Conservation (phyloP, 2,797 vertebrate genomes). For the Schizopygopsis pylzovi region DNA sequence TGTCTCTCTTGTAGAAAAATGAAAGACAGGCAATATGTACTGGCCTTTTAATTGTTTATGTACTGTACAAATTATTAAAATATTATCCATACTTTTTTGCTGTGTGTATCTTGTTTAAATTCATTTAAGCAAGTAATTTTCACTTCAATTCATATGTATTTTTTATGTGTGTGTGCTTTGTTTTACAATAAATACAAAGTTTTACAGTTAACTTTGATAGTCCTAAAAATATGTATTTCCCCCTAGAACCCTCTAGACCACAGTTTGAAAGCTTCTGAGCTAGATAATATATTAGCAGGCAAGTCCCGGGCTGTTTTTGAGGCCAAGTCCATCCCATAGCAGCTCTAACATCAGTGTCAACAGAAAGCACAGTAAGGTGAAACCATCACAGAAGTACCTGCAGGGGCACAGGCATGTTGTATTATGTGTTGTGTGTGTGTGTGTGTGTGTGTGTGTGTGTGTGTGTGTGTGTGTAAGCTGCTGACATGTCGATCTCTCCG, state of each 20-base stretch:
- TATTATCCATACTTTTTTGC: neutral
- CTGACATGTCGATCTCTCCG: constrained; percentile 4
- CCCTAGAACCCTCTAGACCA: neutral
- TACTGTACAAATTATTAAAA: too few species aligned
- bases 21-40: neutral
- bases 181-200: neutral
- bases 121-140: neutral
- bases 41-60: neutral
- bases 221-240: neutral
- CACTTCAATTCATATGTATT: neutral
- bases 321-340: neutral
- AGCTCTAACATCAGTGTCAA: constrained; percentile 4
- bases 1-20: too few species aligned
- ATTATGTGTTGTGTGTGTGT: neutral
- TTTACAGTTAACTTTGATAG: neutral
- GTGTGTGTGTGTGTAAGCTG: neutral
- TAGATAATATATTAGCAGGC: neutral
- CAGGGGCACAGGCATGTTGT: constrained; percentile 1
- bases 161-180: neutral
- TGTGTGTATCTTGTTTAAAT: neutral
- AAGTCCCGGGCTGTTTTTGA: constrained; percentile 21
- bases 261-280: neutral
- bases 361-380: constrained; percentile 18
- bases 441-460: neutral
- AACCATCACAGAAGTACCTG: constrained; percentile 8